These are phyloP conservation scores for Stenoptilia bipunctidactyla DNA, from an alignment of 2,888 invertebrate genomes.

Conservation along the genomic window DNA sequence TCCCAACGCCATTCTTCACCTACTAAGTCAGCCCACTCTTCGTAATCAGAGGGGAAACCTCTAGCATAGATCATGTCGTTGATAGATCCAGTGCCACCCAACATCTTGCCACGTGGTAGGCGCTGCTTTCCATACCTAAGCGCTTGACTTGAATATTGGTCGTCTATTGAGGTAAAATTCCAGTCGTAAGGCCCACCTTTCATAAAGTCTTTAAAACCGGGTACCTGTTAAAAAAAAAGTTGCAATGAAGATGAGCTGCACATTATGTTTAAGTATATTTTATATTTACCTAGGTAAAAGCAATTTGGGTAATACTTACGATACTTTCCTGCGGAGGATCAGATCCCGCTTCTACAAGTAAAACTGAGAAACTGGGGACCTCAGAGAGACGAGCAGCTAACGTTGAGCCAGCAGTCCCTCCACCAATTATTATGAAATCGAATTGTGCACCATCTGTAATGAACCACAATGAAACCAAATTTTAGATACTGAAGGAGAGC, in stretches of 20 bases:
- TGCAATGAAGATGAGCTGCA: too few species aligned
- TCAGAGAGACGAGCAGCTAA: conserved; percentile 42
- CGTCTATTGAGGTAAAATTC: conserved; percentile 44
- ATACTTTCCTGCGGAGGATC: conserved; percentile 28
- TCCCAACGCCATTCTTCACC: conserved; percentile 19
- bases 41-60: conserved; percentile 44
- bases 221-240: conserved; percentile 32
- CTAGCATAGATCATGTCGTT: conserved; percentile 54
- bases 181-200: conserved; percentile 39
- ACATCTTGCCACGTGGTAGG: conserved; percentile 46
- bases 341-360: conserved; percentile 50
- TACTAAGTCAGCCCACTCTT: conserved; percentile 36
- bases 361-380: conserved; percentile 22
- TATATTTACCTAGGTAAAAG: too few species aligned
- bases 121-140: conserved; percentile 30
- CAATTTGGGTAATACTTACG: too few species aligned
- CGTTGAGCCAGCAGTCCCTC: conserved; percentile 42
- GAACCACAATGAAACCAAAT: too few species aligned
- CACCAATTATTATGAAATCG: conserved; percentile 52
- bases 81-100: conserved; percentile 48
- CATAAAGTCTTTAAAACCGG: conserved; percentile 29
- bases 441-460: conserved; percentile 34
- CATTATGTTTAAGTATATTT: too few species aligned
- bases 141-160: conserved; percentile 34
- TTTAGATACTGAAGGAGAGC: too few species aligned